Percentiles rank a stretch among this genome's conserved stretches.
These are phyloP conservation scores for Hipparchia semele DNA, from an alignment of 2,888 invertebrate genomes.

Conservation along the genomic window DNA sequence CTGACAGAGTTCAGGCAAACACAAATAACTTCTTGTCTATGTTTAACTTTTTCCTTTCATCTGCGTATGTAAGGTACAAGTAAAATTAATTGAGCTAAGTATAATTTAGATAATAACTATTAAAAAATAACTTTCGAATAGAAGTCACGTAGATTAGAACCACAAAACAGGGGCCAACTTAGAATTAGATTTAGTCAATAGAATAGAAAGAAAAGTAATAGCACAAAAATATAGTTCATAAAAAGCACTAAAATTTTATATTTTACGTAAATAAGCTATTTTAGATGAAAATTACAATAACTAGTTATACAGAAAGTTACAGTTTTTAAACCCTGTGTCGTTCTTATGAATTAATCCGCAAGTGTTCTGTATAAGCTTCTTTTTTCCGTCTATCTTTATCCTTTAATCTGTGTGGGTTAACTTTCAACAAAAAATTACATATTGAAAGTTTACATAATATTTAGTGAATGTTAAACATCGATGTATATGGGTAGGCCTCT, in stretches of 20 bases:
- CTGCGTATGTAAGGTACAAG: not conserved
- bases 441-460: no score
- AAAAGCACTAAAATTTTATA: slow-evolving; percentile 9
- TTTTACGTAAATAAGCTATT: not conserved
- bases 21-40: no score
- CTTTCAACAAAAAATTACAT: not conserved
- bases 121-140: slow-evolving; percentile 11
- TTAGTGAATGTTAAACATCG: no score
- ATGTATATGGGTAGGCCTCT: no score
- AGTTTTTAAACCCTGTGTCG: not conserved
- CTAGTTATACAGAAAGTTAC: not conserved
- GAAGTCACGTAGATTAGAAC: slow-evolving; percentile 37
- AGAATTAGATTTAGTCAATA: slow-evolving; percentile 57
- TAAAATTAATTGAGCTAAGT: slow-evolving; percentile 6
- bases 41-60: not conserved
- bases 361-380: no score
- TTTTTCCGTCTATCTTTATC: not conserved
- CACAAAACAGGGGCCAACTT: slow-evolving; percentile 74
- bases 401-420: not conserved
- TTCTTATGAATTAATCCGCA: not conserved
- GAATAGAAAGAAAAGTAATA: slow-evolving; percentile 26
- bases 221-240: not conserved
- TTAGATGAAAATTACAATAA: not conserved
- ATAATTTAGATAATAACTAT: not conserved
- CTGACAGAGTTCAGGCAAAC: no score